Conservation (phyloP, 2,888 invertebrate species). For the Agonopterix alstromeriana region DNA sequence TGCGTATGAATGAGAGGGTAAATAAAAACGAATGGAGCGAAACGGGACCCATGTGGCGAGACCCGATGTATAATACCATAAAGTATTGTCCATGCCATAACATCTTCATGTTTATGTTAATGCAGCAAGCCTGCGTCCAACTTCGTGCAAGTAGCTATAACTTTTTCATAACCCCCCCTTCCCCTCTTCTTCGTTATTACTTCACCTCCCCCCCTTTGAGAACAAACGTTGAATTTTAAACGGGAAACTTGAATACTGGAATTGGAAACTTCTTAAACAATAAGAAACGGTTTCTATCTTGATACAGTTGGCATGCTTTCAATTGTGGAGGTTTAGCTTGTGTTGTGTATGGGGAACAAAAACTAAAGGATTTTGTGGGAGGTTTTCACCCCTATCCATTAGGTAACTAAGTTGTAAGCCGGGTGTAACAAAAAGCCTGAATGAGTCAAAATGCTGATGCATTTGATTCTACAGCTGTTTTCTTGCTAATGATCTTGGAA, state of each 20-base stretch:
- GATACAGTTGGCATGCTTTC: conserved; percentile 12
- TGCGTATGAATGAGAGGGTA: neutral
- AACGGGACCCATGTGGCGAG: conserved; percentile 5
- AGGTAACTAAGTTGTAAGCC: no score
- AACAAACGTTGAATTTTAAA: conserved; percentile 30
- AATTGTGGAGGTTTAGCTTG: neutral
- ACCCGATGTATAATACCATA: conserved; percentile 1
- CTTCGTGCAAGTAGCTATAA: conserved; percentile 12
- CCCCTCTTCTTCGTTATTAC: conserved; percentile 12
- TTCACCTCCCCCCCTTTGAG: conserved; percentile 2
- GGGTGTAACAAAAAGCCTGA: neutral
- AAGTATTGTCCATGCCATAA: conserved; percentile 8
- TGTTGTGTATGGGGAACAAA: no score
- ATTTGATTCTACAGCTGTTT: neutral
- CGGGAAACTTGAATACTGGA: conserved; percentile 31
- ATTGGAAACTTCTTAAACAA: conserved; percentile 27
- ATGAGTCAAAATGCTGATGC: neutral
- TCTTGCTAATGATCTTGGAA: no score
- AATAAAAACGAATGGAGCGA: conserved; percentile 5
- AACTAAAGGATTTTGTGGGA: no score
- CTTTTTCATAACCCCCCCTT: conserved; percentile 19
- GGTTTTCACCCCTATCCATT: no score
- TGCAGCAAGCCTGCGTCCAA: conserved; percentile 10
- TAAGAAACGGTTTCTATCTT: conserved; percentile 28
- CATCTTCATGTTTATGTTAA: conserved; percentile 15